These are phyloP conservation scores for Dendrophyllia cribrosa DNA, from an alignment of 64 coral and sea anemone species.

Conservation along the genomic window DNA sequence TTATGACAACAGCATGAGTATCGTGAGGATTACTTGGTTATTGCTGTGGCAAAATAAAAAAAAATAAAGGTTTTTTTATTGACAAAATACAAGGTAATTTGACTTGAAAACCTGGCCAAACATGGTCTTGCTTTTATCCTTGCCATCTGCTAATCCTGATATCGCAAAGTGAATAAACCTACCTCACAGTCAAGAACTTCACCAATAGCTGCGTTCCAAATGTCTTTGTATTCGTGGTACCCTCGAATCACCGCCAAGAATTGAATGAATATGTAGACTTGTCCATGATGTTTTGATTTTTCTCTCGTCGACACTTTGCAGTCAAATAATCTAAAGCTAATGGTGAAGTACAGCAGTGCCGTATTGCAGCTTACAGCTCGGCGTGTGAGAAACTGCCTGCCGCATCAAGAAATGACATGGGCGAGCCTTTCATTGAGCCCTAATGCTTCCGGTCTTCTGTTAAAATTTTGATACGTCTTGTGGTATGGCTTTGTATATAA, in stretches of 20 bases:
- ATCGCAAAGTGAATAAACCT: constrained; percentile 47
- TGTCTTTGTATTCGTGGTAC: constrained; percentile 59
- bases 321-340: constrained; percentile 33
- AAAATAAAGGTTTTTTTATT: constrained; percentile 7
- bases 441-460: neutral
- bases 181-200: constrained; percentile 57
- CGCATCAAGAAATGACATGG: constrained; percentile 17
- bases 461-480: constrained; percentile 8
- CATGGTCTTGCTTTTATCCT: constrained; percentile 29
- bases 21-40: constrained; percentile 55
- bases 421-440: constrained; percentile 24
- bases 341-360: constrained; percentile 13
- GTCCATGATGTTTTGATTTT: constrained; percentile 18
- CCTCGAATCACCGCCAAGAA: constrained; percentile 45
- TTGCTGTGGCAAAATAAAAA: constrained; percentile 49
- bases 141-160: constrained; percentile 47
- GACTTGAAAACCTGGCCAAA: constrained; percentile 27
- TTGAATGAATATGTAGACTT: constrained; percentile 52
- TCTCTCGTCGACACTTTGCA: constrained; percentile 8
- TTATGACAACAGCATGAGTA: constrained; percentile 59
- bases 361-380: constrained; percentile 12
- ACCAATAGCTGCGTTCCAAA: constrained; percentile 54
- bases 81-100: constrained; percentile 23
- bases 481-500: constrained; percentile 13
- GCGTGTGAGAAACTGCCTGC: constrained; percentile 10